Conservation (phyloP, 2,888 invertebrate genomes). For the Sarcophaga rosellei region DNA sequence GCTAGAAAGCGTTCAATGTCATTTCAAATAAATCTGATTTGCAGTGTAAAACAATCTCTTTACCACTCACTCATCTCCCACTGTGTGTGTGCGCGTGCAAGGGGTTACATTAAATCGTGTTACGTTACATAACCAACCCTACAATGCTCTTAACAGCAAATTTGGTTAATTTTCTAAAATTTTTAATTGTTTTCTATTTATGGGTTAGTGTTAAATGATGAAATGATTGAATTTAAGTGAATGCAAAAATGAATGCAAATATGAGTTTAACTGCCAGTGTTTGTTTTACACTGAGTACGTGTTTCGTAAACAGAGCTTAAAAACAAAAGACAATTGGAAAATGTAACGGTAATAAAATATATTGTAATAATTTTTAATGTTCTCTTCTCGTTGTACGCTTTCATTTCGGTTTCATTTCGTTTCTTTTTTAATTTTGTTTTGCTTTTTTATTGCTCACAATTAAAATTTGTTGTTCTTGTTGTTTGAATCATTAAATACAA, state of each 20-base stretch:
- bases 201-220: no score
- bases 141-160: conserved; percentile 57
- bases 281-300: not conserved
- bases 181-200: no score
- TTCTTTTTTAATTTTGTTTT: conserved; percentile 23
- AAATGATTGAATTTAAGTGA: not conserved
- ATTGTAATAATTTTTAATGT: conserved; percentile 16
- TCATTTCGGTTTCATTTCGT: not conserved
- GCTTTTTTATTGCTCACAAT: conserved; percentile 3
- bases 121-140: conserved; percentile 11
- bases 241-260: not conserved
- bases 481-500: conserved; percentile 20
- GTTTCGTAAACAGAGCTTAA: not conserved
- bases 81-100: not conserved
- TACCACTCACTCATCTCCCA: not conserved
- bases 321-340: not conserved
- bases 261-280: not conserved
- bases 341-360: not conserved
- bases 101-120: not conserved
- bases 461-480: conserved; percentile 50
- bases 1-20: no score
- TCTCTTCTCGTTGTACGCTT: conserved; percentile 13
- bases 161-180: conserved; percentile 58
- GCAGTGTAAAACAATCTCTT: no score
- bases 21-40: no score